Evolutionary conservation across 2,888 invertebrate species (phyloP), one percentile per base, ranked within the genome.

Genomic region (Nomada fabriciana): DNA sequence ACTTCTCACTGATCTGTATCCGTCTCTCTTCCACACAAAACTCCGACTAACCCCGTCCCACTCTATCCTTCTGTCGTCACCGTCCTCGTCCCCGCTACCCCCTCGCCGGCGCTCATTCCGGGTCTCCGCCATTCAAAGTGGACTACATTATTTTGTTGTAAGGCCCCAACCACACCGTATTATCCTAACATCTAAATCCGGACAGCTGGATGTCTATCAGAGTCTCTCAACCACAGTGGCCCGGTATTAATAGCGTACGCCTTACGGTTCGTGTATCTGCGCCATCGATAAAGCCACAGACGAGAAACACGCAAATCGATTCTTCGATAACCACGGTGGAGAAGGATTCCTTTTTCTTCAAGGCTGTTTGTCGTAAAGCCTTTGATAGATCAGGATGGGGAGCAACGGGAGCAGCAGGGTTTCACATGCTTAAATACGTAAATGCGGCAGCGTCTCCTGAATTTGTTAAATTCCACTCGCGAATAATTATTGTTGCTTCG

Each of bases 111-210:
- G 83, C 86, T 90, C 89, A 84, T 91, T 92, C 89, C 88, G 83
- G 82, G 84, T 86, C 85, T 83, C 72, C 88, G 85, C 90, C 90
- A 93, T 93, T 92, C 92, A 92, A 84, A 91, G 90, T 91, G 93
- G 93, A 93, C 93, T 93, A 92, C 90, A 93, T 93, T 93, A 93
- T 93, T 93, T 92, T 88, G 92, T 91, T 92, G 93, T 92, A 91
- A 93, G 90, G 89, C 90, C 89, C 88, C 89, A 89, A 87, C 91
- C 90, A 90, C 91, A 91, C 87, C 89, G 93, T 91, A 93, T 94
- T 94, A 94, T 94, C 94, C 93, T 92, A 93, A 94, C 93, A 93
- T 94, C 94, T 94, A 93, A 94, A 94, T 94, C 94, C 93, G 90
- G 92, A 93, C 94, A 94, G 94, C 93, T 94, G 94, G 91, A 88